Evolutionary conservation across 2,113 vertebrate species (phyloP).

Genomic region (Melanerpes formicivorus): DNA sequence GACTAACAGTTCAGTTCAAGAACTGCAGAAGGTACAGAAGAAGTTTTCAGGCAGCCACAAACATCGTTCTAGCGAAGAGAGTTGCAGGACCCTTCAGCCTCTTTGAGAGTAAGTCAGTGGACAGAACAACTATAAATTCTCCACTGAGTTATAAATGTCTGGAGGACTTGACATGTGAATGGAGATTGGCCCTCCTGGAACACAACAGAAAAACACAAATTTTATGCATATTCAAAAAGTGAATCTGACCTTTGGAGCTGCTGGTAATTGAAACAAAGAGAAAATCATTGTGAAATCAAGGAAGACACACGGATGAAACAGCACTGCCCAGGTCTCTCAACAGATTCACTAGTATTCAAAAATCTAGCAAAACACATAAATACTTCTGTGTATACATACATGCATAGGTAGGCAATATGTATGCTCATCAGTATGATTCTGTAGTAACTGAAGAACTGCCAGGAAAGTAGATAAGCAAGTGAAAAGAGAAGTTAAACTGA

Average conservation of each 20-base stretch:
- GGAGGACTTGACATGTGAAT: accelerated
- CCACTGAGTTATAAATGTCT: neutral
- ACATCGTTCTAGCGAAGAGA: neutral
- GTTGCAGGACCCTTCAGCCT: neutral
- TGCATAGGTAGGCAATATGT: neutral
- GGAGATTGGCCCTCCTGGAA: neutral
- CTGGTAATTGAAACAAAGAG: neutral
- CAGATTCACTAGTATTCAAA: neutral
- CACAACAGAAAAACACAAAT: neutral
- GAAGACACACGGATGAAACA: neutral
- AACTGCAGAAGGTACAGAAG: neutral
- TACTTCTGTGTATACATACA: accelerated
- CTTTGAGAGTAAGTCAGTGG: neutral
- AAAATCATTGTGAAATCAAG: neutral
- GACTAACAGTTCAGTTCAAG: neutral
- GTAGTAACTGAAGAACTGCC: neutral
- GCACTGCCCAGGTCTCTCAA: neutral
- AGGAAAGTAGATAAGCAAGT: neutral
- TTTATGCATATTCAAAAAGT: neutral
- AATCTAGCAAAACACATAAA: neutral
- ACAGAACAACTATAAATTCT: neutral
- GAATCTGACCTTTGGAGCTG: neutral
- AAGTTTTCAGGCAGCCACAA: neutral
- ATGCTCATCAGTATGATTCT: neutral
- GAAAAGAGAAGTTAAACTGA: neutral